phyloP scores from a whole-genome alignment of 2,113 vertebrate genomes.

The Neodon shergylaensis region DNA sequence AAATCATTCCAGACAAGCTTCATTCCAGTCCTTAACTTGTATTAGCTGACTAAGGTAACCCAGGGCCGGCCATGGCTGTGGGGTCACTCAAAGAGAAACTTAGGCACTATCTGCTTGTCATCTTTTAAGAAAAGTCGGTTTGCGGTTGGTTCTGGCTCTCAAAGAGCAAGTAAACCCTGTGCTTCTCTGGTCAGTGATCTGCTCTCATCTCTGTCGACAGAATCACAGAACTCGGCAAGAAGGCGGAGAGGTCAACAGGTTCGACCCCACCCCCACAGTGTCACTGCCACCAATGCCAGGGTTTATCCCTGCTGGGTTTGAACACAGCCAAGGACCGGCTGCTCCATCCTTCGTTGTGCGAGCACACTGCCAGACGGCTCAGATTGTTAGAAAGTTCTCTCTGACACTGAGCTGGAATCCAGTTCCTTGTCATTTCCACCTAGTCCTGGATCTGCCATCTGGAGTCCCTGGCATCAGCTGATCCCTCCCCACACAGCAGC shows the following conservation, averaged over 20 bases:
- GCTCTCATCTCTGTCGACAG: not conserved
- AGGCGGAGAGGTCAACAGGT: not conserved
- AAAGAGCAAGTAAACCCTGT: not conserved
- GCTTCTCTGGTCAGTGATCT: not conserved
- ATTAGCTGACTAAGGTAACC: not conserved
- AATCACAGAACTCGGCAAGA: not conserved
- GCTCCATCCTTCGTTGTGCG: slow-evolving; percentile 9
- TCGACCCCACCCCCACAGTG: fast-evolving
- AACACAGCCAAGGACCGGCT: slow-evolving; percentile 1
- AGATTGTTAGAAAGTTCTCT: slow-evolving; percentile 74
- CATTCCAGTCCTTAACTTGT: not conserved
- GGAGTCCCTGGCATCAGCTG: slow-evolving; percentile 75
- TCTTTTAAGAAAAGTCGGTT: not conserved
- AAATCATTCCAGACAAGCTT: not conserved
- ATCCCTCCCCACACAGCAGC: slow-evolving; percentile 67
- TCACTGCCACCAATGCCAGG: too few species aligned
- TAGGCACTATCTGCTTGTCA: not conserved
- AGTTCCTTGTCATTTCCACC: slow-evolving; percentile 73
- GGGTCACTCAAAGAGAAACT: not conserved
- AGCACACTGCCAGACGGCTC: slow-evolving; percentile 70
- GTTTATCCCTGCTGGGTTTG: slow-evolving; percentile 52
- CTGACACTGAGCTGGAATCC: slow-evolving; percentile 69
- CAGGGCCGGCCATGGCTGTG: not conserved
- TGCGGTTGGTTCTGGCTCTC: not conserved
- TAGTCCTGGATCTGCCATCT: slow-evolving; percentile 77